Evolutionary conservation across 2,888 invertebrate species (phyloP), one percentile per base, ranked within the genome.

Genomic region (Uropetala carovei): DNA sequence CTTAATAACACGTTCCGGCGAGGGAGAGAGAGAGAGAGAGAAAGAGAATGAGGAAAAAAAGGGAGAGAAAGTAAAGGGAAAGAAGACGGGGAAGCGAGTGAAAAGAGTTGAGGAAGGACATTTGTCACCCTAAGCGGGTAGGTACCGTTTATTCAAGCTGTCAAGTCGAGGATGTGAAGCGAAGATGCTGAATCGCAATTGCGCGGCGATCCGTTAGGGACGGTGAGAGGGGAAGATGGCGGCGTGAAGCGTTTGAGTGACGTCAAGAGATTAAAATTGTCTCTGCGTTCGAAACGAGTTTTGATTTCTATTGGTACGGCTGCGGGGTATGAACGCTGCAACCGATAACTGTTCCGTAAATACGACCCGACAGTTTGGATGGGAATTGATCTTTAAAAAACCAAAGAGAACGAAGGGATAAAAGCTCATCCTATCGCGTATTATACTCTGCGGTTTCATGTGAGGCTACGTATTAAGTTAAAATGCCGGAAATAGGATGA

Each of bases 91-190:
- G n/a, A 64, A 18, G 60, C 22, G 60, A 43, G 58, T n/a, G 58
- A 60, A 27, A 43, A 64, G 30, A 43, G 18, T 43, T 68, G 60
- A 64, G 43, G 64, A 43, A 89, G 64, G 64, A 68, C 89, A 27
- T 27, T 75, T 27, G 75, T 75, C 75, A 75, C 75, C 68, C 75
- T 75, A 5, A 22, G 75, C 75, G 75, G 27, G 75, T 75, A 27
- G 75, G 75, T 75, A 75, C 75, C 75, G 75, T 75, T 75, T 75
- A 75, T 75, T 75, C 75, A 75, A 75, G 75, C 75, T 75, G 75
- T 75, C 75, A 27, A 75, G 75, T 7, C n/a, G 43, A 22, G 68
- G 68, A 75, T 75, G 27, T 27, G 27, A 75, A 75, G 22, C 22
- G 75, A 75, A 75, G 75, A 75, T 75, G 75, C 75, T 75, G 75